Evolutionary conservation across 2,797 vertebrate species (phyloP).

Genomic region (Chelonia mydas): DNA sequence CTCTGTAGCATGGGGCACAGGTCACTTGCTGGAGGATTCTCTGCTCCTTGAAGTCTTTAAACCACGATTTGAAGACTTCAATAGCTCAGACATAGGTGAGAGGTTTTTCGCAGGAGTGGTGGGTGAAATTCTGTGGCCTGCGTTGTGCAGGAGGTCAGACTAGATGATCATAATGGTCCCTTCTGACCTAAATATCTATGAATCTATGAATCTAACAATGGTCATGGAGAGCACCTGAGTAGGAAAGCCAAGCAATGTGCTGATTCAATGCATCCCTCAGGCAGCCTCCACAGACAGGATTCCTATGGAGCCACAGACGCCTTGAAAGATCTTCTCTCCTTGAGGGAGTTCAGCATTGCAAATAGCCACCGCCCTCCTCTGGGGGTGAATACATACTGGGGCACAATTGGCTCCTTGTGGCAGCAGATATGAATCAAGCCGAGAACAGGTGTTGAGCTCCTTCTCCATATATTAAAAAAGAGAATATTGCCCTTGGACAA

Average conservation of each 20-base stretch:
- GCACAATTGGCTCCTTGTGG: background rate
- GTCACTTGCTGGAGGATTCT: too few species aligned
- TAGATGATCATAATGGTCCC: too few species aligned
- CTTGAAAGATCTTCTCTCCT: background rate
- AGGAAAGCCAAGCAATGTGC: background rate
- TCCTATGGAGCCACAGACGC: background rate
- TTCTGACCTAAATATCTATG: too few species aligned
- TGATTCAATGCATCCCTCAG: background rate
- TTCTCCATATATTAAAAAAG: background rate
- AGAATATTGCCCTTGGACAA: conserved; percentile 15
- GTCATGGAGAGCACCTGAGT: background rate
- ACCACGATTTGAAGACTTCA: too few species aligned
- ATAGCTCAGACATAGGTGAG: too few species aligned
- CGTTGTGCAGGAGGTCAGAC: too few species aligned
- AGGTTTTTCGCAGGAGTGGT: too few species aligned
- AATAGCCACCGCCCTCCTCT: background rate
- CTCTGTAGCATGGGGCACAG: too few species aligned
- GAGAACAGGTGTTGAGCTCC: background rate
- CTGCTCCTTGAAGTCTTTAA: too few species aligned
- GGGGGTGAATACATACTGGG: background rate
- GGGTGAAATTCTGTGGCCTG: too few species aligned
- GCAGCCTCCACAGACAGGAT: background rate
- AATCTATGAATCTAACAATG: background rate
- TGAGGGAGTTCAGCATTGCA: background rate
- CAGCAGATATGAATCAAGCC: background rate